These are phyloP conservation scores for Mustela lutreola DNA, from an alignment of 2,113 vertebrate species.

Conservation along the genomic window DNA sequence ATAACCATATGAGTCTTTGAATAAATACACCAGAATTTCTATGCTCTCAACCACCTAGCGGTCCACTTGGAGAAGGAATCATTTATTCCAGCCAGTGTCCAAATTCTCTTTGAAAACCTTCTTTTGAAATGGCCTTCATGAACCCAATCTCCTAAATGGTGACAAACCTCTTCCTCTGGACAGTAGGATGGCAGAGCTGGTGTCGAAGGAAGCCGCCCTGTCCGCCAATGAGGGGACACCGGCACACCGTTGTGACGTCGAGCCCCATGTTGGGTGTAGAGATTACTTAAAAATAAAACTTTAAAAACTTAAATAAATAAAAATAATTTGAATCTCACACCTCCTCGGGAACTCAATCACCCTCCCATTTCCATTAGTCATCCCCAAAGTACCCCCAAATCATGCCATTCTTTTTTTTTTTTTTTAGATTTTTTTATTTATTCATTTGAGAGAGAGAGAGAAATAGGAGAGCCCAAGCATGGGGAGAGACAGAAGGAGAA, in stretches of 20 bases:
- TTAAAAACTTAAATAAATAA: not conserved
- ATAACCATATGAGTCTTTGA: not conserved
- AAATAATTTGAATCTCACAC: not conserved
- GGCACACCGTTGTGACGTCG: not conserved
- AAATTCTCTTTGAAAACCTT: constrained; percentile 5
- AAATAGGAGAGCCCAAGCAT: no score
- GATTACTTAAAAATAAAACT: not conserved
- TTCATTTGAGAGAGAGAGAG: no score
- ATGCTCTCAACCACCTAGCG: not conserved
- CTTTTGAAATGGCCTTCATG: constrained; percentile 27
- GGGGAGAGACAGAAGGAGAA: no score
- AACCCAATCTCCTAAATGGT: not conserved
- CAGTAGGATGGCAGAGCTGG: not conserved
- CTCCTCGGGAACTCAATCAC: not conserved
- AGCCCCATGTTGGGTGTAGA: not conserved
- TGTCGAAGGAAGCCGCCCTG: no score
- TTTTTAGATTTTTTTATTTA: no score
- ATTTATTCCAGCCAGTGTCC: not conserved
- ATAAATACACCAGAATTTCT: not conserved
- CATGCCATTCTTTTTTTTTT: not conserved
- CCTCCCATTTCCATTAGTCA: not conserved
- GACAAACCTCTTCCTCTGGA: not conserved
- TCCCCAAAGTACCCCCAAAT: not conserved
- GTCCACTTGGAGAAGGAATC: not conserved
- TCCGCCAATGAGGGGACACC: not conserved